Percentiles rank a stretch among this genome's conserved stretches.
These are phyloP conservation scores for Pardosa pseudoannulata DNA, from an alignment of 2,888 invertebrate genomes.

Conservation along the genomic window DNA sequence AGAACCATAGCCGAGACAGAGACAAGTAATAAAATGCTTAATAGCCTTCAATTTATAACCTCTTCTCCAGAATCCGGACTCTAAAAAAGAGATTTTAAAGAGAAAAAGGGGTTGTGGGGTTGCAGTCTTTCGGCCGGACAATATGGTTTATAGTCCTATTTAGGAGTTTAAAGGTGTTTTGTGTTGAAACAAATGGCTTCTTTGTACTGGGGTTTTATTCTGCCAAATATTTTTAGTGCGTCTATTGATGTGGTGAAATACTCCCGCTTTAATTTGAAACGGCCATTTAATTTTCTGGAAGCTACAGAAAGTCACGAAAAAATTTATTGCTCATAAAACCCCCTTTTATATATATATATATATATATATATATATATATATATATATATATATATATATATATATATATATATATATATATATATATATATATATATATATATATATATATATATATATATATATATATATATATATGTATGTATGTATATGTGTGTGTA, in stretches of 20 bases:
- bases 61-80: constrained; percentile 31
- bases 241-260: not conserved
- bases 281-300: too few species aligned
- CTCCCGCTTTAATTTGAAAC: too few species aligned
- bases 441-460: too few species aligned
- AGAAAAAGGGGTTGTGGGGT: constrained; percentile 48
- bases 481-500: too few species aligned
- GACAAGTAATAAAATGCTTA: constrained; percentile 67
- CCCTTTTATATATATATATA: too few species aligned
- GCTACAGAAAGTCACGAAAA: too few species aligned
- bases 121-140: not conserved
- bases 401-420: too few species aligned
- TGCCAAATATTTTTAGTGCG: not conserved
- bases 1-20: constrained; percentile 23
- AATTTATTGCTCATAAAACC: too few species aligned
- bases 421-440: too few species aligned
- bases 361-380: too few species aligned
- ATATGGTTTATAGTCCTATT: constrained; percentile 15
- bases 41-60: constrained; percentile 62
- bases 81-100: constrained; percentile 61
- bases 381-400: too few species aligned
- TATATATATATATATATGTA: too few species aligned
- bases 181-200: not conserved
- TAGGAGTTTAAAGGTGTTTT: constrained; percentile 12
- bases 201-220: not conserved